Percentiles rank a stretch among this genome's conserved stretches.
Evolutionary conservation across 2,888 invertebrate genomes (phyloP).

Genomic region (Agriopis leucophaearia): DNA sequence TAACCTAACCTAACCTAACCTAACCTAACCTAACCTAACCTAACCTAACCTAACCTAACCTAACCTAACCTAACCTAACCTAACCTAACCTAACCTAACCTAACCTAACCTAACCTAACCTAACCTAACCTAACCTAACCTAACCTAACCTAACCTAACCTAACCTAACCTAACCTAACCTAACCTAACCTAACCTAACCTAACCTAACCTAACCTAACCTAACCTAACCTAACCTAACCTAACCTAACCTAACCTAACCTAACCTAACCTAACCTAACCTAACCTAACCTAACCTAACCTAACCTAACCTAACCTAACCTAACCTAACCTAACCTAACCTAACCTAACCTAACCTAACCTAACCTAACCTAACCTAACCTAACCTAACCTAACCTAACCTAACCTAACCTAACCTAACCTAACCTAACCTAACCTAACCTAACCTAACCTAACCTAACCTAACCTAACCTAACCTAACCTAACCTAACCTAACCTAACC

Average conservation of each 20-base stretch:
- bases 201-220: conserved; percentile 37
- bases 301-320: conserved; percentile 38
- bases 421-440: conserved; percentile 37
- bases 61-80: conserved; percentile 48
- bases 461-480: too few relatives aligned
- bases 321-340: conserved; percentile 40
- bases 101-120: conserved; percentile 5
- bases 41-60: conserved; percentile 48
- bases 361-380: conserved; percentile 39
- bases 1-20: conserved; percentile 48
- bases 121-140: conserved; percentile 17
- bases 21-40: conserved; percentile 46
- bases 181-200: conserved; percentile 34
- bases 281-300: too few relatives aligned
- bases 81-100: conserved; percentile 42
- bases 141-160: conserved; percentile 35
- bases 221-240: conserved; percentile 33
- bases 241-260: conserved; percentile 31
- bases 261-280: conserved; percentile 7
- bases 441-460: too few relatives aligned
- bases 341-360: conserved; percentile 38
- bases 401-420: conserved; percentile 40
- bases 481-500: too few relatives aligned
- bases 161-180: conserved; percentile 29
- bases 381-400: conserved; percentile 36